These are phyloP conservation scores for Athrips mouffetella DNA, from an alignment of 2,888 invertebrate genomes.

Conservation along the genomic window DNA sequence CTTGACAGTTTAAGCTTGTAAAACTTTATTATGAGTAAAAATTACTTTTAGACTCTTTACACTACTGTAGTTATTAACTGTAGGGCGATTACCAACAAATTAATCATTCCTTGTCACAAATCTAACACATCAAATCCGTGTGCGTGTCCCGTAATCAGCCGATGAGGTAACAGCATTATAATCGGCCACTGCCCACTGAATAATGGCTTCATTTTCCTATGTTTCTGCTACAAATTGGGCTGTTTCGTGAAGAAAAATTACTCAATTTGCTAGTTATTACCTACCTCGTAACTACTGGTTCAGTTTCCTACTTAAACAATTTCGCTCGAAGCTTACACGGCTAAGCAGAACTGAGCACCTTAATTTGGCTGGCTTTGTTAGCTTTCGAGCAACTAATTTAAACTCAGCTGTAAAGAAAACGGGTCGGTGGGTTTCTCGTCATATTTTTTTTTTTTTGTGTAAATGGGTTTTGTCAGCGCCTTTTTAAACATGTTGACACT, in stretches of 20 bases:
- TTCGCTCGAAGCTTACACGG: conserved; percentile 9
- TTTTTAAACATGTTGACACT: no score
- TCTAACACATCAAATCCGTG: background rate
- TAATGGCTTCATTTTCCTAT: conserved; percentile 36
- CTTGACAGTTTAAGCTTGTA: no score
- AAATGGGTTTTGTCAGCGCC: no score
- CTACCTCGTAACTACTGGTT: conserved; percentile 23
- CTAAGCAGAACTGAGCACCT: conserved; percentile 8
- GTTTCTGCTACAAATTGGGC: conserved; percentile 31
- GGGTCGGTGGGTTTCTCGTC: no score
- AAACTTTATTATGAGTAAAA: background rate
- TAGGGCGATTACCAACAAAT: background rate
- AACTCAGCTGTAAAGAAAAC: no score
- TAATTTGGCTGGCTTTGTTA: conserved; percentile 4
- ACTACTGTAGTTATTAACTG: background rate
- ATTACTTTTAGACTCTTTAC: background rate
- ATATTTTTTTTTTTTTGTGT: no score
- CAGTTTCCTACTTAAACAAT: conserved; percentile 15
- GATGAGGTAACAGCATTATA: conserved; percentile 18
- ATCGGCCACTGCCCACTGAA: conserved; percentile 25
- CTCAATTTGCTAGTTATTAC: conserved; percentile 25
- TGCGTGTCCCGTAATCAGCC: conserved; percentile 18
- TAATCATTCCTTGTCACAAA: background rate
- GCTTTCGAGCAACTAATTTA: background rate
- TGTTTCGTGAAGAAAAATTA: conserved; percentile 34